Percentiles rank a stretch among this genome's conserved stretches.
These are phyloP conservation scores for Paradoxurus hermaphroditus DNA, from an alignment of 2,113 vertebrate genomes.

Conservation along the genomic window DNA sequence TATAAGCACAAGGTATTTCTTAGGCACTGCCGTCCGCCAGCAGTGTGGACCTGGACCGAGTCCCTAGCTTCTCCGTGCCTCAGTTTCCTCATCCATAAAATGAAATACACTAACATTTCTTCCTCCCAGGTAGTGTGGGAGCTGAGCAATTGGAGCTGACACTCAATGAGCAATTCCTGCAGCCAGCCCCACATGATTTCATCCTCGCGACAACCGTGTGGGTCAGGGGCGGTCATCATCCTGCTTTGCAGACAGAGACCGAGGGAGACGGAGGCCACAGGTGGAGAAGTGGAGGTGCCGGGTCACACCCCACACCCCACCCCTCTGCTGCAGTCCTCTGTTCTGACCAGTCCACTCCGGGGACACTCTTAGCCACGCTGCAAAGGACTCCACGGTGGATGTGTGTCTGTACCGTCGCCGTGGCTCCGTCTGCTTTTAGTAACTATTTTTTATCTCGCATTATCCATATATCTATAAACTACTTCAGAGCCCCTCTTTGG, in stretches of 20 bases:
- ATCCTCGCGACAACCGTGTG: rapidly evolving
- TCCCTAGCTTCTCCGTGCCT: neutral
- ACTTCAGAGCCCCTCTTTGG: neutral
- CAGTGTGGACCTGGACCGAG: neutral
- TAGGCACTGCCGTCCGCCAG: too few relatives aligned
- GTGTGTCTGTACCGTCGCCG: rapidly evolving
- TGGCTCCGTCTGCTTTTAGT: neutral
- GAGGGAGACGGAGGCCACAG: rapidly evolving
- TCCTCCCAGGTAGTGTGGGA: rapidly evolving
- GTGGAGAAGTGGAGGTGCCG: rapidly evolving
- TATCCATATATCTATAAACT: neutral
- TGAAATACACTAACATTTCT: rapidly evolving
- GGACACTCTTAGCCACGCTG: rapidly evolving
- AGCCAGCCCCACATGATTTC: rapidly evolving
- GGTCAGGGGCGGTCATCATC: neutral
- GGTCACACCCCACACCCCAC: rapidly evolving
- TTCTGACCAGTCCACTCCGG: rapidly evolving
- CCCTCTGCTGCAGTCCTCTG: rapidly evolving
- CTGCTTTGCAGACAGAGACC: neutral
- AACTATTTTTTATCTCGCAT: neutral
- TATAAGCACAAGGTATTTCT: neutral
- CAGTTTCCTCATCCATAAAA: neutral
- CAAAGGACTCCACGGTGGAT: neutral
- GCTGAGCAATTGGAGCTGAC: rapidly evolving
- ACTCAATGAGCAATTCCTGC: rapidly evolving